Evolutionary conservation across 2,888 invertebrate species (phyloP).

Genomic region (Acrobasis consociella): DNA sequence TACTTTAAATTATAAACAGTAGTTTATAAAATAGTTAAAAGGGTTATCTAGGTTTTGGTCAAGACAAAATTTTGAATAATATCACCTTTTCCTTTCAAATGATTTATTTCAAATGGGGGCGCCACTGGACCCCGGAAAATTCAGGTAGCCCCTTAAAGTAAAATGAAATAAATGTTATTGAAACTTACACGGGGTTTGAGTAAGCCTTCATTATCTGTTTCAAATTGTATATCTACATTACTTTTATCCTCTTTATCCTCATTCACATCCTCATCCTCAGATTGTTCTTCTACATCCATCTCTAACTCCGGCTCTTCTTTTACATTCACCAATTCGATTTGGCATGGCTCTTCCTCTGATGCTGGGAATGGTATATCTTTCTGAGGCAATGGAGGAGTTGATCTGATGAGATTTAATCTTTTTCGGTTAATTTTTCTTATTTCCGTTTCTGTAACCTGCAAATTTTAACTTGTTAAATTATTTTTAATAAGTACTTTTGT

Average conservation of each 20-base stretch:
- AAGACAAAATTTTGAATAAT: no score
- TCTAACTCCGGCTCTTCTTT: constrained; percentile 6
- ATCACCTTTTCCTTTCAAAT: no score
- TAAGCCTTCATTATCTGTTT: not conserved
- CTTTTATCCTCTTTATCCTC: not conserved
- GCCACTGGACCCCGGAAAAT: no score
- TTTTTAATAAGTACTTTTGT: no score
- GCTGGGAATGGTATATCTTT: not conserved
- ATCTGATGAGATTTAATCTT: not conserved
- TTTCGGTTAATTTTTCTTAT: not conserved
- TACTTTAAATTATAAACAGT: no score
- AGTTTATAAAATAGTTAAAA: no score
- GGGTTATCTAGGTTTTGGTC: no score
- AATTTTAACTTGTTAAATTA: not conserved
- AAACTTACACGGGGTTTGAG: not conserved
- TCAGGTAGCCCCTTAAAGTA: no score
- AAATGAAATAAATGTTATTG: no score
- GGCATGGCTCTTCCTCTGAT: not conserved
- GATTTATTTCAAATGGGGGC: no score
- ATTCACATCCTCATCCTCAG: not conserved
- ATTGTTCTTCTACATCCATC: not conserved
- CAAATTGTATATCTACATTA: not conserved
- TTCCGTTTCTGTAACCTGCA: not conserved
- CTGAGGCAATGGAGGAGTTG: not conserved
- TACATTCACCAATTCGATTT: not conserved